A percentile compares a stretch with the other conserved stretches of the same genome.
These are phyloP conservation scores for Vanacampus margaritifer DNA, from an alignment of 2,113 vertebrate species.

Conservation along the genomic window DNA sequence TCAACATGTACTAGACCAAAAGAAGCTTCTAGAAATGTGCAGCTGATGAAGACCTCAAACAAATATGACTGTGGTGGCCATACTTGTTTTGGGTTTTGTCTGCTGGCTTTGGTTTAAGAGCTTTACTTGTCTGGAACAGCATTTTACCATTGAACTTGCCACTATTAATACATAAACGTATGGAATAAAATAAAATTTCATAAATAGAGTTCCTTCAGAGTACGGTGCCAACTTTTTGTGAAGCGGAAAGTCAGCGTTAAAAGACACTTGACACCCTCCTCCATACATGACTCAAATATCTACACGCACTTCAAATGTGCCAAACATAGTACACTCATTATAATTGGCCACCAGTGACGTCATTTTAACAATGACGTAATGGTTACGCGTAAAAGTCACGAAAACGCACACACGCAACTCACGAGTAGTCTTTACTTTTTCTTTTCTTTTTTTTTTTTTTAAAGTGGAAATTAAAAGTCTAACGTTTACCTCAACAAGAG, in stretches of 20 bases:
- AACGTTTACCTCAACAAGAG: slow-evolving; percentile 53
- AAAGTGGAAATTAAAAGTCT: not conserved
- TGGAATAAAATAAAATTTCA: not conserved
- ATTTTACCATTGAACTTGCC: not conserved
- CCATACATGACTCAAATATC: not conserved
- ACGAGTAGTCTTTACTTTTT: not conserved
- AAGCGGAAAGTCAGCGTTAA: not conserved
- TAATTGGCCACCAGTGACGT: not conserved
- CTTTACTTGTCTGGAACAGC: not conserved
- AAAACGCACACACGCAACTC: not conserved
- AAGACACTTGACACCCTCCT: not conserved
- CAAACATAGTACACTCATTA: not conserved
- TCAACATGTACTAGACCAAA: not conserved
- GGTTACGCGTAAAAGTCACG: no score
- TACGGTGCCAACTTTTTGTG: not conserved
- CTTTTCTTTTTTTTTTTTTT: no score
- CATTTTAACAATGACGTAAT: not conserved
- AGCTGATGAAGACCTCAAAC: not conserved
- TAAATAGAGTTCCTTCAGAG: not conserved
- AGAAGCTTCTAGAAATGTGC: not conserved
- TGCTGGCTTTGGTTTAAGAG: no score
- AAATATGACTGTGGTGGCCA: not conserved
- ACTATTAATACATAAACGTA: not conserved
- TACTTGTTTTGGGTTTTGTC: not conserved
- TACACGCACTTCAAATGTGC: not conserved